Evolutionary conservation across 2,888 invertebrate genomes (phyloP), one percentile per base, ranked within the genome.

Genomic region (Brachyptera risi): DNA sequence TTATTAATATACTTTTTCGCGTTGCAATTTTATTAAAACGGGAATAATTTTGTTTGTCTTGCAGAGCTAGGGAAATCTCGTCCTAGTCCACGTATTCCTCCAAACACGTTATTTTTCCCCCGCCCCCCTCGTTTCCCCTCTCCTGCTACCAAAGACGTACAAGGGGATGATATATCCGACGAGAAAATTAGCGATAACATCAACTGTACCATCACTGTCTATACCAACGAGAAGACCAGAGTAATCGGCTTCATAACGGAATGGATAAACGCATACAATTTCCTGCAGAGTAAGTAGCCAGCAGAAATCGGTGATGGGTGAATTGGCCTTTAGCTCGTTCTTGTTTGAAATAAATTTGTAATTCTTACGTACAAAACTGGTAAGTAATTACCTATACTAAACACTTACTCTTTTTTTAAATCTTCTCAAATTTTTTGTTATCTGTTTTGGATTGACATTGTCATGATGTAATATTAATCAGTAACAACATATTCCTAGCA

Each of bases 241-340:
- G 80, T 82, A 71, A 79, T 83, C 73, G 84, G 84, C 71, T 85
- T 85, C 77, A 76, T 87, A 73, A 81, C 82, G 67, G 84, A 86
- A 72, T 86, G 86, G 85, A 83, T 86, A 72, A 80, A 82, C 74
- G 82, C 84, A 68, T 85, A 84, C 77, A 79, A 80, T 68, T 85
- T 83, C 73, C 78, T 87, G 68, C 80, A 82, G 80, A 82, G 87
- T 87, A 82, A 84, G 85, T 85, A 74, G 27, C n/a, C 26, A 31
- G 5, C 31, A 31, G 31, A 7, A 44, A 44, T 44, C 44, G 44
- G 44, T 44, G 44, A 44, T 44, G 21, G 44, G n/a, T 31, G 31
- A 11, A 31, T 31, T 31, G 31, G 31, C 31, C 31, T 31, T 11
- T 31, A 7, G n/a, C n/a, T n/a, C n/a, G n/a, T n/a, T n/a, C n/a